Base-by-base conservation (phyloP, 64 coral and sea anemone genomes). In the Porites lutea region DNA sequence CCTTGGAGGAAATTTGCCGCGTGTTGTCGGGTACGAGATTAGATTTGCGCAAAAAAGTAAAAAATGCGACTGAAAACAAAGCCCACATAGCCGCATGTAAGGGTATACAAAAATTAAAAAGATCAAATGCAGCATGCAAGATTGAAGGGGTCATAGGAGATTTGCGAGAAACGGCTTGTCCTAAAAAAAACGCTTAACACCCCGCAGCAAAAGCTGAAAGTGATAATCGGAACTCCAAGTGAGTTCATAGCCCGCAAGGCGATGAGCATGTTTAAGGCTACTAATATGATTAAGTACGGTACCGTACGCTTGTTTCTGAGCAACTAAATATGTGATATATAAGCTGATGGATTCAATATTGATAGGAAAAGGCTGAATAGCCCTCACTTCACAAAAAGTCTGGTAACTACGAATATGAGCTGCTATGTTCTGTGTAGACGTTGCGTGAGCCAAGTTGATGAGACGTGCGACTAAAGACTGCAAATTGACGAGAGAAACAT, bases 11-110 rank as follows among this genome's bases (percentile, higher is more conserved):
- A 58, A 74, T 52, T 11, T 21, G 48, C 3, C 22, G 19, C 47
- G 1, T 19, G 18, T 52, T 53, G 10, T 88, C 86, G n/a, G 52
- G 27, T 20, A 77, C 86, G 27, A 88, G 49, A 61, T 88, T 88
- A 20, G 86, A 88, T 73, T 88, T 88, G 23, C 86, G 50, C 23
- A 88, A 76, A 77, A 88, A 88, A 5, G 86, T 61, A 44, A 75
- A 88, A 45, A 88, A 88, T 0, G 86, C 86, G 11, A 88, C 55
- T 13, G 77, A 44, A 88, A 88, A 88, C 18, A 88, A 20, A 16
- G 86, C 71, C 86, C 86, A 88, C 86, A 88, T 88, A 3, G 70
- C 54, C 4, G 71, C 72, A 55, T 88, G 71, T 43, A 88, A 7
- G 1, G 67, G 67, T 75, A 63, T 47, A 9, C 52, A 64, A 20